Base-by-base conservation (phyloP, 1,140 invertebrate genomes). In the Cherax destructor region DNA sequence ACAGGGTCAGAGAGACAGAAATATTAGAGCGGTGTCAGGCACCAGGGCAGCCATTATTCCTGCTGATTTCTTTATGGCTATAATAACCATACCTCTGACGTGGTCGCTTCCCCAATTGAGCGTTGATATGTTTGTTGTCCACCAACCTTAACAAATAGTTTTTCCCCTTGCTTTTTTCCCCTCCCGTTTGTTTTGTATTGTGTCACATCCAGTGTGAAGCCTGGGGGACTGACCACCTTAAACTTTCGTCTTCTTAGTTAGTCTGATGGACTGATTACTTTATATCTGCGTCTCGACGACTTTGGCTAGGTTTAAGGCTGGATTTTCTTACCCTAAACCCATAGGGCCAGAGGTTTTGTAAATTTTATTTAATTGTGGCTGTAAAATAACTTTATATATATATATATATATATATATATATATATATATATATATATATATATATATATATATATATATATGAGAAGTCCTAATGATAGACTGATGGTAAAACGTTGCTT, bases 31-130 rank as follows among this genome's bases (percentile, higher is more conserved):
- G 30, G 65, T 86, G 83, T 86, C 83, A 86, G 72, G 50, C 83
- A n/a, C 47, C 69, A 72, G 69, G 76, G 69, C 76, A 86, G 5
- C 69, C 72, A 86, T 86, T 76, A 86, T 86, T 86, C 83, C 83
- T 86, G 83, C 59, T 86, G 83, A 86, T 86, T 77, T 86, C 83
- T 86, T 86, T 86, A 86, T 86, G 83, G 72, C 83, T 49, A 76
- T 86, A 86, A 86, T 86, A 86, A 86, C 83, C 83, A 76, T 86
- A 76, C 72, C 52, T 86, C 69, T 86, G 83, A 86, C 83, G 18
- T 24, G 72, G 83, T 13, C 77, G n/a, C 77, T n/a, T 47, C 24
- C 47, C 77, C 77, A 49, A 16, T 79, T 79, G 77, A 18, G 13
- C 50, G 47, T 72, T 86, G 83, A 86, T 86, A 72, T 86, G 83